phyloP scores from a whole-genome alignment of 2,888 invertebrate genomes.

The Trilocha varians region DNA sequence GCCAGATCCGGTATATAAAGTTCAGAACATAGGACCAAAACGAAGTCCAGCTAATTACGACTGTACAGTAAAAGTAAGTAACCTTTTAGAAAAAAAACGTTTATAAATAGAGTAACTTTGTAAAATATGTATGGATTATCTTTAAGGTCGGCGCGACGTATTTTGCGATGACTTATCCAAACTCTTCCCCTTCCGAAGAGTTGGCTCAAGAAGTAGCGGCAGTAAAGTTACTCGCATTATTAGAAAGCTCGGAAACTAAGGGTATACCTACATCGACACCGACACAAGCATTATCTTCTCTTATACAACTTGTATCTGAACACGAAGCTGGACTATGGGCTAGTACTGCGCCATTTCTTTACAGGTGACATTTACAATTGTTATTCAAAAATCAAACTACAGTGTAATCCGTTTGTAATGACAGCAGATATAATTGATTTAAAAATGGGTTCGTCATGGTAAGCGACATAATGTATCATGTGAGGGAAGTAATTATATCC shows the following conservation, averaged over 20 bases:
- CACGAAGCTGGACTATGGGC: slow-evolving; percentile 75
- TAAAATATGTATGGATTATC: slow-evolving; percentile 3
- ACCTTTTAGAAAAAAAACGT: no score
- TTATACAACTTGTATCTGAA: slow-evolving; percentile 52
- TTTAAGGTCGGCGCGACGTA: slow-evolving; percentile 55
- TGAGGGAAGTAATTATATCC: no score
- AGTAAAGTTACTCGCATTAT: slow-evolving; percentile 39
- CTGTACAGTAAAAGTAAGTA: slow-evolving; percentile 55
- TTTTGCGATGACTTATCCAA: slow-evolving; percentile 51
- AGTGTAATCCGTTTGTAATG: no score
- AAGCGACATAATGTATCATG: no score
- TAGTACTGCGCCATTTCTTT: slow-evolving; percentile 70
- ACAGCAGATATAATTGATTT: no score
- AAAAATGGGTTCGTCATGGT: no score
- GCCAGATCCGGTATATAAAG: slow-evolving; percentile 52
- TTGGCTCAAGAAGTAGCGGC: slow-evolving; percentile 56
- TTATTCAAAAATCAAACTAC: no score
- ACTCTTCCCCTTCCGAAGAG: slow-evolving; percentile 53
- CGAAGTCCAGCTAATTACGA: slow-evolving; percentile 42
- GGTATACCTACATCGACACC: slow-evolving; percentile 41
- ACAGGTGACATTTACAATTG: slow-evolving; percentile 64
- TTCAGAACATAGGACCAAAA: slow-evolving; percentile 39
- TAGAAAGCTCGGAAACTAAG: slow-evolving; percentile 47
- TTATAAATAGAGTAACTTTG: background rate
- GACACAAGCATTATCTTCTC: slow-evolving; percentile 30